Base-by-base conservation (phyloP, 2,113 vertebrate species). In the Xenopus laevis region DNA sequence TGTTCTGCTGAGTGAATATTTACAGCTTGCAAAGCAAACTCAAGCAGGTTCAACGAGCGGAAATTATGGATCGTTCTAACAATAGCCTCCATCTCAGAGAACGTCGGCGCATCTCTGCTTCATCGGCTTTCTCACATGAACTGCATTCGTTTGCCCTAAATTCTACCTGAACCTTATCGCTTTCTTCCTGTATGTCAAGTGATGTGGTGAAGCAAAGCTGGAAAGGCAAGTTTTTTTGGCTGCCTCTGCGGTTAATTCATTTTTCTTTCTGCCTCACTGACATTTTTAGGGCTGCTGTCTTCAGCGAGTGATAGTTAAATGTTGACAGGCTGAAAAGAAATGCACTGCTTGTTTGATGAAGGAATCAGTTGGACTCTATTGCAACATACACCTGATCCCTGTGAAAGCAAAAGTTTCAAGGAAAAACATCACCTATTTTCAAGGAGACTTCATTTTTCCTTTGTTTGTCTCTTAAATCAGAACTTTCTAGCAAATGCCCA, bases 1-100 rank as follows among this genome's bases (percentile, higher is more conserved):
- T 40, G 33, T 40, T 40, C 33, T 40, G 33, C 33, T 60, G 21
- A 47, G 64, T 33, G 55, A 68, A 68, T 23, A 68, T 75, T 61
- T 61, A 61, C 72, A 75, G 72, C 58, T 60, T 33, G 13, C 64
- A 44, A 53, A 18, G 66, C 69, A 68, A 63, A 63, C 45, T 7
- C 57, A 63, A 64, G 30, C 46, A 53, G 73, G 66, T 69, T 76
- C 73, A 76, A 68, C 57, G 52, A 76, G 73, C 73, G 66, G 73
- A 76, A 69, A 76, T 45, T 45, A 76, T 55, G 65, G 30, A 68
- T 64, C 20, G 65, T 33, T 61, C 66, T 76, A 76, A 69, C 73
- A 69, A 64, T 69, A 55, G 66, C 65, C n/a, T 40, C 45, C 27
- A 63, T 55, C n/a, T 33, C 45, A 21, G 18, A 21, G 46, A 30